These are phyloP conservation scores for Drosophila leonis DNA, from an alignment of 2,888 invertebrate genomes.

Conservation along the genomic window DNA sequence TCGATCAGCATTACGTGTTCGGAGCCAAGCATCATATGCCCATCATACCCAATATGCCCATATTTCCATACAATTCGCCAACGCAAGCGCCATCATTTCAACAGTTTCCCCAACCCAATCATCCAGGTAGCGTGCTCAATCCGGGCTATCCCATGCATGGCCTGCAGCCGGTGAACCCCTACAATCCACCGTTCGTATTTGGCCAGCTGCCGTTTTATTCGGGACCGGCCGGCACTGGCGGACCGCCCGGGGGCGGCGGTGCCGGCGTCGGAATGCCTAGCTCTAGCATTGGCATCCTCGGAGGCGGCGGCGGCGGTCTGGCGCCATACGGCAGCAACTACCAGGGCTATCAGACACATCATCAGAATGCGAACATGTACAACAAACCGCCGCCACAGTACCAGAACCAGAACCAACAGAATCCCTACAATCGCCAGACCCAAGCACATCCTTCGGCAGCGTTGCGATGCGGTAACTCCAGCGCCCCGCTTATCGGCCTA, in stretches of 20 bases:
- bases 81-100: constrained; percentile 84
- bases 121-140: constrained; percentile 85
- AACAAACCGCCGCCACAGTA: constrained; percentile 85
- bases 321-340: constrained; percentile 81
- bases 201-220: constrained; percentile 83
- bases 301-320: constrained; percentile 80
- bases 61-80: constrained; percentile 84
- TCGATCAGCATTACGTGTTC: constrained; percentile 85
- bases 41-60: constrained; percentile 84
- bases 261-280: constrained; percentile 83
- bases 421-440: constrained; percentile 84
- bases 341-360: constrained; percentile 78
- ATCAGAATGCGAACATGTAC: constrained; percentile 84
- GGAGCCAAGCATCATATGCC: constrained; percentile 84
- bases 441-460: constrained; percentile 83
- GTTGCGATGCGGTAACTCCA: constrained; percentile 7
- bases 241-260: constrained; percentile 82
- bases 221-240: constrained; percentile 83
- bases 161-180: constrained; percentile 84
- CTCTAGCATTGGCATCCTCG: constrained; percentile 73
- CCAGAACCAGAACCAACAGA: constrained; percentile 83
- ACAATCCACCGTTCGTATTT: constrained; percentile 85
- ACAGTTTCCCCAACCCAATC: constrained; percentile 85
- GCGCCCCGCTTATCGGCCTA: constrained; percentile 15
- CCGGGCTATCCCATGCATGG: constrained; percentile 83